Evolutionary conservation across 1,140 invertebrate species (phyloP), one percentile per base, ranked within the genome.

Genomic region (Charaxes varanes): DNA sequence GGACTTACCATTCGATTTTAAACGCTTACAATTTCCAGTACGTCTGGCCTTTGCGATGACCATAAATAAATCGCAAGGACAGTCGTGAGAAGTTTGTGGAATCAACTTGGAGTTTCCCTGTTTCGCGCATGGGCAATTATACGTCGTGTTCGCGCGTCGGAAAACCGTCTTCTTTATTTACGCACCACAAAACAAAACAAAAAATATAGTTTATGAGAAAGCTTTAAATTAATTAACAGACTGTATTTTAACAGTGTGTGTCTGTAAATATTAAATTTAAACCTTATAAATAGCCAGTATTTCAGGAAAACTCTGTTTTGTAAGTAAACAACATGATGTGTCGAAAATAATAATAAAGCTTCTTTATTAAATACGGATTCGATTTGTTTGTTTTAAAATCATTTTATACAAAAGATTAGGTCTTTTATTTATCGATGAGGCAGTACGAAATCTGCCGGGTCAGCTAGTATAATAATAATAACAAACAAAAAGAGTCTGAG

Each of bases 31-130:
- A 48, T 85, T 87, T 63, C 70, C 81, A 30, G 44, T 84, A 13
- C 32, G 53, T 27, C 47, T 87, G 1, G 81, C 86, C 4, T 88
- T 88, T 62, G 77, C 81, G 7, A 81, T 87, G 68, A 85, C 82
- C 14, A 84, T 85, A 27, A 87, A 85, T 46, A 87, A 88, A 62
- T 70, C 71, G n/a, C 85, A 87, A 65, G 85, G 85, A 11, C 83
- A 87, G 53, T 65, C 51, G 28, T 51, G 67, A 55, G 47, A 46
- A 41, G 53, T 57, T 49, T 68, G 48, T 35, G 51, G 51, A 14
- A 50, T 60, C 38, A 47, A 49, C 33, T 48, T 51, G 36, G 34
- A 50, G 36, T 43, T 43, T 38, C 47, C 46, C 22, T 50, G 47
- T 50, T 50, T 50, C 28, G 32, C 32, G 17, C 51, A 53, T 44